These are phyloP conservation scores for Pygocentrus nattereri DNA, from an alignment of 2,797 vertebrate species.

Conservation along the genomic window DNA sequence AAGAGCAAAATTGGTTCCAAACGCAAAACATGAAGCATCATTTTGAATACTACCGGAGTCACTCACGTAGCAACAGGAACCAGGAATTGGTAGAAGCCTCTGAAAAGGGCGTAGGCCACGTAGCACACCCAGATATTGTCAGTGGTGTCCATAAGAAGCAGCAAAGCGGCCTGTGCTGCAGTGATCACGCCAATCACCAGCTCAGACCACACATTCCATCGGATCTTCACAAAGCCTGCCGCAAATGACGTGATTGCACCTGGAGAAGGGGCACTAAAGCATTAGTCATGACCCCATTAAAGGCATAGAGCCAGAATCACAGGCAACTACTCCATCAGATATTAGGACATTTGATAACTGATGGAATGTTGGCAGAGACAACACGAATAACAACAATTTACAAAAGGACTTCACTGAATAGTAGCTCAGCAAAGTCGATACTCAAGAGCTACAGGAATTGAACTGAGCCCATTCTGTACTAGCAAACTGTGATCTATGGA, in stretches of 20 bases:
- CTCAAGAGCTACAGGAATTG: not conserved
- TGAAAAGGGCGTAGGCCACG: constrained; percentile 84
- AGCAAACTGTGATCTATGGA: not conserved
- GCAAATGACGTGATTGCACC: constrained; percentile 86
- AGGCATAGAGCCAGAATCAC: not conserved
- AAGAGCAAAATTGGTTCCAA: too few species aligned
- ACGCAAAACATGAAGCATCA: too few species aligned
- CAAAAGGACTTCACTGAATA: not conserved
- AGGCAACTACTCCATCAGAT: too few species aligned
- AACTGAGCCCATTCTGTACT: constrained; percentile 9
- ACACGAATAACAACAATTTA: not conserved
- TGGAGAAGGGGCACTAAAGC: constrained; percentile 56
- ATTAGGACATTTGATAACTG: not conserved
- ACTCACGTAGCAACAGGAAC: constrained; percentile 96
- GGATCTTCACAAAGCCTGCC: constrained; percentile 87
- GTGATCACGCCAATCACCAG: constrained; percentile 87
- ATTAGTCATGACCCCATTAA: not conserved
- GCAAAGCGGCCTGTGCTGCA: constrained; percentile 82
- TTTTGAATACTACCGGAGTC: not conserved
- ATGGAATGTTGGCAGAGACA: not conserved
- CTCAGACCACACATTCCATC: constrained; percentile 91
- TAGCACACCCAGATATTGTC: constrained; percentile 91
- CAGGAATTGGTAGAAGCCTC: constrained; percentile 92
- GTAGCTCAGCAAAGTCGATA: not conserved
- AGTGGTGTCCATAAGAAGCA: constrained; percentile 86